Evolutionary conservation across 2,113 vertebrate species (phyloP).

Genomic region (Sarotherodon lohbergeri): DNA sequence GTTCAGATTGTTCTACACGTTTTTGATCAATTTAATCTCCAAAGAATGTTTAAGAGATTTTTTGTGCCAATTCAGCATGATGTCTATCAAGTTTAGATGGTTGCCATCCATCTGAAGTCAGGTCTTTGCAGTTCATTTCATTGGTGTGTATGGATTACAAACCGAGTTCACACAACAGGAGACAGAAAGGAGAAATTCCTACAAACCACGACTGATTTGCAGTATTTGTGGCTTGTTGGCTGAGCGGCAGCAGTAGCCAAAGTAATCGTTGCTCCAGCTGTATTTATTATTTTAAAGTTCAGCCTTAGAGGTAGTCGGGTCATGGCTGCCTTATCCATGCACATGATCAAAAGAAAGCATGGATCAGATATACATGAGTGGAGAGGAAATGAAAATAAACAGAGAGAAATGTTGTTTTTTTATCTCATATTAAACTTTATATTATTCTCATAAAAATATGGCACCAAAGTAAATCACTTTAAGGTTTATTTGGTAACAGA

Average conservation of each 20-base stretch:
- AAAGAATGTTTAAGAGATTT: not conserved
- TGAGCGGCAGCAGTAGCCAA: slow-evolving; percentile 20
- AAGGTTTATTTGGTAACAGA: not conserved
- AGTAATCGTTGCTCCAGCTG: slow-evolving; percentile 9
- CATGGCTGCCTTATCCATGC: not conserved
- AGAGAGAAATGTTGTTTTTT: not conserved
- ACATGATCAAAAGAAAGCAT: slow-evolving; percentile 9
- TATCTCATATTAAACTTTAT: not conserved
- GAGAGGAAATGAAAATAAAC: not conserved
- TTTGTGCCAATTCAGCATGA: not conserved
- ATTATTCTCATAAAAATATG: not conserved
- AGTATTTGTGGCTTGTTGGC: slow-evolving; percentile 8
- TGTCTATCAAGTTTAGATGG: not conserved
- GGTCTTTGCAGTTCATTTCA: not conserved
- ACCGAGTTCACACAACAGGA: not conserved
- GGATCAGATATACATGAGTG: not conserved
- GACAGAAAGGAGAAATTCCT: slow-evolving; percentile 4
- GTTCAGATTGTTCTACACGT: not conserved
- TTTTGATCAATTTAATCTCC: not conserved
- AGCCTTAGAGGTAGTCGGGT: not conserved
- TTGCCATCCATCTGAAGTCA: slow-evolving; percentile 16
- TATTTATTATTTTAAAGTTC: slow-evolving; percentile 37
- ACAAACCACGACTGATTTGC: not conserved
- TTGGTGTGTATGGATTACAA: not conserved
- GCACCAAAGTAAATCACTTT: not conserved